Base-by-base conservation (phyloP, 2,113 vertebrate species). In the Tor tambroides region DNA sequence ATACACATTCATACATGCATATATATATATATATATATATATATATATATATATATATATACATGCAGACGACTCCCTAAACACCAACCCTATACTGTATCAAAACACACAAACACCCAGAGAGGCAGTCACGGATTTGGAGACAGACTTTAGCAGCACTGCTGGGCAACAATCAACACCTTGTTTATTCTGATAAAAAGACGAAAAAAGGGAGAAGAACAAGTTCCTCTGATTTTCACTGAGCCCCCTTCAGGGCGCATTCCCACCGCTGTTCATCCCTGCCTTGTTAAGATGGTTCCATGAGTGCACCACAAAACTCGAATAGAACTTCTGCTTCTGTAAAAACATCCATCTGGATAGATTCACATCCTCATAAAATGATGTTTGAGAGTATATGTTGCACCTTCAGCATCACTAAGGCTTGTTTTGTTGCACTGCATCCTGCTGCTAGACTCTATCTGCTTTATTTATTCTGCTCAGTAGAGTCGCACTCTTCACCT, bases 101-200 rank as follows among this genome's bases (percentile, higher is more conserved):
- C n/a, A 75, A 82, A 75, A 59, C 41, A 59, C 51, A 76, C 46
- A 87, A 51, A 80, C 85, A 71, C 76, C 65, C 32, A 32, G 54
- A 71, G 51, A 28, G 80, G 61, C 80, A 41, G 14, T 83, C 43
- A 72, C 19, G 54, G 46, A 86, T 88, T 32, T 82, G 63, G 43
- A 56, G 63, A 75, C 35, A 67, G 21, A 76, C 46, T 59, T 85
- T 38, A 77, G 78, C 59, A 11, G 69, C 51, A 86, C 69, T 63
- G 38, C 43, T 35, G 83, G 77, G 88, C 85, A 80, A 77, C 75
- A 87, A 71, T 69, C 88, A 89, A 51, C 81, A 87, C 67, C 88
- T 85, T 84, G 82, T 89, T 89, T 80, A 80, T 86, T 80, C 30
- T 74, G 71, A 77, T 41, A 32, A 74, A 67, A 30, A 26, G 17